A percentile compares a stretch with the other conserved stretches of the same genome.
Evolutionary conservation across 1,140 invertebrate genomes (phyloP).

Genomic region (Drosophila tani): DNA sequence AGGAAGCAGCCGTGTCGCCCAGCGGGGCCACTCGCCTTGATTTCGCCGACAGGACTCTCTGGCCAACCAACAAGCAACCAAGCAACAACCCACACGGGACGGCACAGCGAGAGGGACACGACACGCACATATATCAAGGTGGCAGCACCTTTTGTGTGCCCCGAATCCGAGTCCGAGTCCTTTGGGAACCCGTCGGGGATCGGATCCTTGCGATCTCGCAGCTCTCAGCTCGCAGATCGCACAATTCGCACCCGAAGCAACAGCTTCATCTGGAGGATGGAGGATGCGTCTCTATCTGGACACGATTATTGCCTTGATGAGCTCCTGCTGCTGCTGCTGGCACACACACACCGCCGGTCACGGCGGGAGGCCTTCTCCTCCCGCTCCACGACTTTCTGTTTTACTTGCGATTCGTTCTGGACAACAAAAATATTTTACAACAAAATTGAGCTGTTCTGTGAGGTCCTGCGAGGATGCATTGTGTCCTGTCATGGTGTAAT

Average conservation of each 20-base stretch:
- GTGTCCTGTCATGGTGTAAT: conserved; percentile 72
- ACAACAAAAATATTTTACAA: conserved; percentile 83
- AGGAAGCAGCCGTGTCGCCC: conserved; percentile 72
- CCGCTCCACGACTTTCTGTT: conserved; percentile 35
- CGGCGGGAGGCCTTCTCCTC: conserved; percentile 48
- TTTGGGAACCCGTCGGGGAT: conserved; percentile 37
- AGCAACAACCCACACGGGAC: conserved; percentile 30
- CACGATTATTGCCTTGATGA: conserved; percentile 83
- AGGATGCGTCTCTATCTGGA: conserved; percentile 47
- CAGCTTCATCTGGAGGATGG: conserved; percentile 61
- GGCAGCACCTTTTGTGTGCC: conserved; percentile 55
- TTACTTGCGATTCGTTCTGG: conserved; percentile 79
- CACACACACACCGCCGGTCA: conserved; percentile 63
- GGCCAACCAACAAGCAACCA: background rate
- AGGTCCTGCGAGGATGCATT: conserved; percentile 51
- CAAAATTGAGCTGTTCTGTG: conserved; percentile 77
- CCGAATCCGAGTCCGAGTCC: conserved; percentile 21
- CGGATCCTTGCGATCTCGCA: background rate
- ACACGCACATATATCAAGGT: conserved; percentile 59
- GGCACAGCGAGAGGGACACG: conserved; percentile 11
- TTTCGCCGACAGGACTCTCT: conserved; percentile 62
- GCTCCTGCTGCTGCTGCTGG: conserved; percentile 83
- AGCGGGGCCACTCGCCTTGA: conserved; percentile 75
- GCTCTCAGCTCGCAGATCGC: too few relatives aligned
- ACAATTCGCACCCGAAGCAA: conserved; percentile 68